Evolutionary conservation across 2,888 invertebrate species (phyloP).

Genomic region (Leucoma salicis): DNA sequence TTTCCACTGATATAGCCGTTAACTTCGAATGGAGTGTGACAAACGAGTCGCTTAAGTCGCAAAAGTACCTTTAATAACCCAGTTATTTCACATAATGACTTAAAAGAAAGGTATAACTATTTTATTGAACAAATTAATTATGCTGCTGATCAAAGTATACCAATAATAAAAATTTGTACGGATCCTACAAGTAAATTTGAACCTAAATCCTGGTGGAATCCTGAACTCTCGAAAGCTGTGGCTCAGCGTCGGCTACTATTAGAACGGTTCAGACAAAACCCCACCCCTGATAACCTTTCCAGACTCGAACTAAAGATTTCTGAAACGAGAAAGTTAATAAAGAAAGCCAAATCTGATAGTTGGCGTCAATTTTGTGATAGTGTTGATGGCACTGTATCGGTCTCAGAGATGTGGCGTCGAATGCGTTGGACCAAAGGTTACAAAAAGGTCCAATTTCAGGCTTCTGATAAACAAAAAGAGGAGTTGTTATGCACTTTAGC

Average conservation of each 20-base stretch:
- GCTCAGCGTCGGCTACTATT: not conserved
- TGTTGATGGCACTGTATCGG: not conserved
- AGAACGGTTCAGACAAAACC: not conserved
- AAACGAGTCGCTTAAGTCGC: not conserved
- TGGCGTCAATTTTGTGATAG: not conserved
- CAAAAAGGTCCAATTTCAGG: not conserved
- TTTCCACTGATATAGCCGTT: not conserved
- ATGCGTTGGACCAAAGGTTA: not conserved
- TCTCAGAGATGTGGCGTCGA: not conserved
- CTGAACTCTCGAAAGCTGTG: not conserved
- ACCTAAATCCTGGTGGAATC: not conserved
- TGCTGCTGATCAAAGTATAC: not conserved
- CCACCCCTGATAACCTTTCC: not conserved
- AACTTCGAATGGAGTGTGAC: not conserved
- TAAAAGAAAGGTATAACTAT: not conserved
- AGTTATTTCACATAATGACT: not conserved
- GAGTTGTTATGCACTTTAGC: not conserved
- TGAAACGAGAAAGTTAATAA: not conserved
- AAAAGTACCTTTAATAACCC: not conserved
- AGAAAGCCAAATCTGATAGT: not conserved
- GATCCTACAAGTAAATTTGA: not conserved
- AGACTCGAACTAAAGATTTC: not conserved
- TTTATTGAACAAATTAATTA: not conserved
- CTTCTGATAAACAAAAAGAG: not conserved
- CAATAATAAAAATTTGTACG: slow-evolving; percentile 17